phyloP scores from a whole-genome alignment of 2,888 invertebrate species.

The Miltochrista miniata region DNA sequence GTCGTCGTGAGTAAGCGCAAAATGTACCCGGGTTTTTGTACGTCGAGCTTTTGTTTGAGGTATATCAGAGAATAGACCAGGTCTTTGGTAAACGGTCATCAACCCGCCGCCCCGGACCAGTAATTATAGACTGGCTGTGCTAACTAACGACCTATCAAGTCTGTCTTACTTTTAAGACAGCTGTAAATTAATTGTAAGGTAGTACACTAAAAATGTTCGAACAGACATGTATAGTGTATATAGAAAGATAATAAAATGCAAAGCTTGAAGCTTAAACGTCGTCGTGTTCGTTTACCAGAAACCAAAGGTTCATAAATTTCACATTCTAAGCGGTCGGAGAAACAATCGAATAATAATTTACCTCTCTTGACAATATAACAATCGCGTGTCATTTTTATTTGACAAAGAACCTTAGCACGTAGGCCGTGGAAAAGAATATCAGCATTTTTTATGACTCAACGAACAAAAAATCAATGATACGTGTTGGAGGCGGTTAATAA shows the following conservation, averaged over 20 bases:
- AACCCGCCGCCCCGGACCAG: conserved; percentile 54
- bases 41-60: conserved; percentile 68
- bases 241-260: not conserved
- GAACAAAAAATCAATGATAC: conserved; percentile 72
- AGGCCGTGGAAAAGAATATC: conserved; percentile 15
- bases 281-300: not conserved
- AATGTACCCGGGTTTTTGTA: conserved; percentile 56
- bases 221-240: conserved; percentile 7
- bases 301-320: conserved; percentile 20
- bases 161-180: conserved; percentile 37
- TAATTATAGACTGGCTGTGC: conserved; percentile 63
- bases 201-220: too few species aligned
- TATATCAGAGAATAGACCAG: conserved; percentile 74
- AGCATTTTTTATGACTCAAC: conserved; percentile 64
- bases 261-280: too few species aligned
- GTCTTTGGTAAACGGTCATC: conserved; percentile 66
- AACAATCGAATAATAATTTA: conserved; percentile 37
- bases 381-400: conserved; percentile 38
- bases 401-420: conserved; percentile 36
- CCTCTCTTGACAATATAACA: conserved; percentile 32
- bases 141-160: conserved; percentile 62
- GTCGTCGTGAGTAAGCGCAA: conserved; percentile 69
- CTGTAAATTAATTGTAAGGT: conserved; percentile 43
- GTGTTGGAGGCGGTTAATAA: conserved; percentile 63
- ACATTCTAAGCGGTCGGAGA: conserved; percentile 20